These are phyloP conservation scores for Apamea sordens DNA, from an alignment of 2,888 invertebrate species.

Conservation along the genomic window DNA sequence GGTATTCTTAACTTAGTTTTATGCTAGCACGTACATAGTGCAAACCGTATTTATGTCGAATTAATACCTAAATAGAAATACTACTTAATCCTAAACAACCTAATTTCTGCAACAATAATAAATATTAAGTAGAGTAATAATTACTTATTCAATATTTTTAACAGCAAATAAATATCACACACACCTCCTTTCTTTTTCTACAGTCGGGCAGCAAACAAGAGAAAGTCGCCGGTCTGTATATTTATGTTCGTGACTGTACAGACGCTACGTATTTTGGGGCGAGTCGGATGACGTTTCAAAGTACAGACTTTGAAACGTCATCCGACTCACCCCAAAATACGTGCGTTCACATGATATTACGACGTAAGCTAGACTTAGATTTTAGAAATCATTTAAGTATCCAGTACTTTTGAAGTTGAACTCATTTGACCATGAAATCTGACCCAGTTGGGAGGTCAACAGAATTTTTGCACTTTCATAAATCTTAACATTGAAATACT, in stretches of 20 bases:
- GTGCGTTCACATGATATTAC: background rate
- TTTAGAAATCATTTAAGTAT: constrained; percentile 24
- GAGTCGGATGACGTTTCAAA: no score
- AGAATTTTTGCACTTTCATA: constrained; percentile 12
- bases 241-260: background rate
- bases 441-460: constrained; percentile 38
- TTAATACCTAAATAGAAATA: background rate
- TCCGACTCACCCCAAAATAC: background rate
- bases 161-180: background rate
- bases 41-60: background rate
- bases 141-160: background rate
- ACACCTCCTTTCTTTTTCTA: background rate
- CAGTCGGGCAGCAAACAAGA: background rate
- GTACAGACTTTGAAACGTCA: constrained; percentile 19
- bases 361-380: constrained; percentile 1
- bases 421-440: constrained; percentile 28
- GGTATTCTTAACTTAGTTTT: background rate
- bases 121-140: background rate
- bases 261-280: no score
- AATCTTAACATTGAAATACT: constrained; percentile 3
- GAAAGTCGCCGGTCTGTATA: background rate
- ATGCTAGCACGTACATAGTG: background rate
- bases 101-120: background rate
- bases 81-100: background rate
- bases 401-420: constrained; percentile 30